Base-by-base conservation (phyloP, 1,140 invertebrate genomes). In the Cephus cinctus region DNA sequence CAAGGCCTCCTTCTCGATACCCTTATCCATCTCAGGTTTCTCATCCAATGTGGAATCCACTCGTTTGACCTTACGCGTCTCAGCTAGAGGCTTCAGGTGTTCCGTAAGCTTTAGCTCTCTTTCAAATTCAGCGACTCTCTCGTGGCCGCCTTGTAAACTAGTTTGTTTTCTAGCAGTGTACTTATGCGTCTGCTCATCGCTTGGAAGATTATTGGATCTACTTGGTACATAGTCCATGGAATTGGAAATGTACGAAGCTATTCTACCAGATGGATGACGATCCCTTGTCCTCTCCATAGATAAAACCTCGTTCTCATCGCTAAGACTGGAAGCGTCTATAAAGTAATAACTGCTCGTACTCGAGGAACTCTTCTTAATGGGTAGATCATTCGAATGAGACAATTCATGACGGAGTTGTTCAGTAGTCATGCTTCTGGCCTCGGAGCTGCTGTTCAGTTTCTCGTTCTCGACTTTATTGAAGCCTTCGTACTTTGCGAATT, bases 301-400 rank as follows among this genome's bases (percentile, higher is more conserved):
- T 2, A 56, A 34, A 20, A 73, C 58, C 38, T 83, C 80, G 30
- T 75, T 69, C 63, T 89, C 86, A 59, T 89, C 86, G 6, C 80
- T 80, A 19, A 89, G 69, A 57, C 80, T 84, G 1, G 86, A 84
- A 18, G 87, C 87, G 68, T 89, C 87, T 46, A 89, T 88, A 57
- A 89, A 89, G 65, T 83, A 88, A 50, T 75, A 78, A 53, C 69
- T 78, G 8, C 68, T 77, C 0, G 43, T 65, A 55, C 32, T 75
- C 44, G 40, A 69, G 52, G 54, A 75, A 50, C 51, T 59, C 27
- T 55, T 63, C 23, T 51, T 56, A 4, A 47, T 21, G 16, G 6
- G 30, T 5, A 25, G 6, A 19, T 71, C 41, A 32, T 42, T 47
- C 32, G 50, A 48, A 12, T 49, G 35, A 4, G 53, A 47, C 5